Conservation (phyloP, 2,888 invertebrate species). For the Drosophila lutescens region DNA sequence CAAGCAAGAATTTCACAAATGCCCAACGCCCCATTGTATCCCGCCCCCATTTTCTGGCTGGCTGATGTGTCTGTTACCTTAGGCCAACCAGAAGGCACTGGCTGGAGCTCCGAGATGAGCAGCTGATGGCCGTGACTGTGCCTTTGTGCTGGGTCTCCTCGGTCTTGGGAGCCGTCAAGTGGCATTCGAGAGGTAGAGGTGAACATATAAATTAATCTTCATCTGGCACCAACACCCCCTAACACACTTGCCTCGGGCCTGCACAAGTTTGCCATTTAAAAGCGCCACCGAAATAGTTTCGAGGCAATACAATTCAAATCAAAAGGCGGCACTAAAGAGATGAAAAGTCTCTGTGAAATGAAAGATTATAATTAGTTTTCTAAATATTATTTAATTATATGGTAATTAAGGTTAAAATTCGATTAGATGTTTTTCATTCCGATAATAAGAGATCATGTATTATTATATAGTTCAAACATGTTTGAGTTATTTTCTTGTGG, state of each 20-base stretch:
- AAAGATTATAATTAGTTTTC: neutral
- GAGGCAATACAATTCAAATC: constrained; percentile 36
- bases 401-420: no score
- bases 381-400: neutral
- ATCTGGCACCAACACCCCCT: constrained; percentile 44
- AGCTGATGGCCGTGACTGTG: constrained; percentile 38
- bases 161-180: constrained; percentile 20
- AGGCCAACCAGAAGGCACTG: constrained; percentile 25
- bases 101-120: constrained; percentile 11
- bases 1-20: constrained; percentile 56
- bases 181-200: constrained; percentile 53
- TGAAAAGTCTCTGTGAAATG: neutral
- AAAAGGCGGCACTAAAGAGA: neutral
- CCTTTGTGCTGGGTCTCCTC: constrained; percentile 15
- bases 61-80: constrained; percentile 55
- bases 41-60: neutral
- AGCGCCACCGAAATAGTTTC: constrained; percentile 41
- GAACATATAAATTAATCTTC: constrained; percentile 72
- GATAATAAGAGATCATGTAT: no score
- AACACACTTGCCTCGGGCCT: constrained; percentile 22
- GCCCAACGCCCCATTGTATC: constrained; percentile 57
- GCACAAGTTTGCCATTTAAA: constrained; percentile 54
- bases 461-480: no score
- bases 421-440: no score
- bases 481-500: no score